A percentile compares a stretch with the other conserved stretches of the same genome.
phyloP scores from a whole-genome alignment of 64 coral and sea anemone genomes.

The Hydrozoanthus tunicans region DNA sequence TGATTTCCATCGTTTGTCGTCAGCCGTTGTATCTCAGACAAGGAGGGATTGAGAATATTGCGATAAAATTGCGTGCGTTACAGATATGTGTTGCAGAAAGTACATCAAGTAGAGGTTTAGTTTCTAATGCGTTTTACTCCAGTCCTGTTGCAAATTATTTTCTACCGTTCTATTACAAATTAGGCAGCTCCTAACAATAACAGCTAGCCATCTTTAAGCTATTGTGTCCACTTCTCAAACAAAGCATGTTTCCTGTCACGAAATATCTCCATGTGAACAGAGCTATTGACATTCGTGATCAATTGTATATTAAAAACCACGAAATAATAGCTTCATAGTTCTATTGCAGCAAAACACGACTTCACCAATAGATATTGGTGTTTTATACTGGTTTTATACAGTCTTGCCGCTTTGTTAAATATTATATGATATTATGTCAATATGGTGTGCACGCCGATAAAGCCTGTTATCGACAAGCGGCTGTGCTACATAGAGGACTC shows the following conservation, averaged over 20 bases:
- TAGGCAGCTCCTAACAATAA: neutral
- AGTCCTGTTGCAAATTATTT: neutral
- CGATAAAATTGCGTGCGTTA: too few species aligned
- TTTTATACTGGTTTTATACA: neutral
- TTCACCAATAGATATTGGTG: neutral
- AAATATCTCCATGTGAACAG: constrained; percentile 33
- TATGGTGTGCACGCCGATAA: too few species aligned
- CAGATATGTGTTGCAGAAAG: too few species aligned
- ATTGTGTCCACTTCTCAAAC: constrained; percentile 11
- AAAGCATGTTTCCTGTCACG: constrained; percentile 5
- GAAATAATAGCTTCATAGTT: constrained; percentile 8
- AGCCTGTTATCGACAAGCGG: neutral
- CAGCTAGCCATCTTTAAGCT: neutral
- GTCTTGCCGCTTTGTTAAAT: neutral
- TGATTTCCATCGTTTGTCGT: too few species aligned
- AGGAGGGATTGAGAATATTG: too few species aligned
- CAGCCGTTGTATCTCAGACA: too few species aligned
- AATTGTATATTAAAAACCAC: neutral
- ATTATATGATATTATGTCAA: neutral
- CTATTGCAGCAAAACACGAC: neutral
- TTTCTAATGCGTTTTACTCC: too few species aligned
- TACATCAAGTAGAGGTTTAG: too few species aligned
- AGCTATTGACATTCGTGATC: neutral
- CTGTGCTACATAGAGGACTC: neutral
- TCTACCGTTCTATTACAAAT: neutral